phyloP scores from a whole-genome alignment of 2,888 invertebrate genomes.

The Bugulina stolonifera region DNA sequence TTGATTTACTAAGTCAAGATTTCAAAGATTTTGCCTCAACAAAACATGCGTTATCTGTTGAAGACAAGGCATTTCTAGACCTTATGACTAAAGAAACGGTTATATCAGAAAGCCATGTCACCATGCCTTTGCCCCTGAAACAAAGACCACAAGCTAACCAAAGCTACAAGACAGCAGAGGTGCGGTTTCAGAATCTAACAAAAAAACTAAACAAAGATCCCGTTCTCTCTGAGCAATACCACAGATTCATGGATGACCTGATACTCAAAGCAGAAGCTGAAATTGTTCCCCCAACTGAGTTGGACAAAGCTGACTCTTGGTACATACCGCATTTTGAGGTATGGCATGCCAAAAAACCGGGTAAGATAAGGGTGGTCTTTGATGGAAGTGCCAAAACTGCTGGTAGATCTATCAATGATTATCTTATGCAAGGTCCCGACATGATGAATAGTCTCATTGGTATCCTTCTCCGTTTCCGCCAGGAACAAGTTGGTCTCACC shows the following conservation, averaged over 20 bases:
- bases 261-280: background rate
- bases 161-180: background rate
- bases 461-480: slow-evolving; percentile 30
- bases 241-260: background rate
- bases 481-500: slow-evolving; percentile 29
- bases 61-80: background rate
- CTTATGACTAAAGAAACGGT: background rate
- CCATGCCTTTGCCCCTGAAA: background rate
- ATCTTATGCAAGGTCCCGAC: slow-evolving; percentile 32
- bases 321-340: background rate
- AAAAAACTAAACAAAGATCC: background rate
- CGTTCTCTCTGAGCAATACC: background rate
- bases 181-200: background rate
- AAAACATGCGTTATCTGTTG: background rate
- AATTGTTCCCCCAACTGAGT: background rate
- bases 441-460: slow-evolving; percentile 31
- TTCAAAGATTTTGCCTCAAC: background rate
- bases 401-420: slow-evolving; percentile 28
- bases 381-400: slow-evolving; percentile 31
- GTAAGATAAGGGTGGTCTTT: slow-evolving; percentile 30
- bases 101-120: background rate
- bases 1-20: background rate
- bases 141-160: background rate
- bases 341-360: background rate
- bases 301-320: background rate